These are phyloP conservation scores for Hipparchia sbordonii DNA, from an alignment of 2,888 invertebrate species.

Conservation along the genomic window DNA sequence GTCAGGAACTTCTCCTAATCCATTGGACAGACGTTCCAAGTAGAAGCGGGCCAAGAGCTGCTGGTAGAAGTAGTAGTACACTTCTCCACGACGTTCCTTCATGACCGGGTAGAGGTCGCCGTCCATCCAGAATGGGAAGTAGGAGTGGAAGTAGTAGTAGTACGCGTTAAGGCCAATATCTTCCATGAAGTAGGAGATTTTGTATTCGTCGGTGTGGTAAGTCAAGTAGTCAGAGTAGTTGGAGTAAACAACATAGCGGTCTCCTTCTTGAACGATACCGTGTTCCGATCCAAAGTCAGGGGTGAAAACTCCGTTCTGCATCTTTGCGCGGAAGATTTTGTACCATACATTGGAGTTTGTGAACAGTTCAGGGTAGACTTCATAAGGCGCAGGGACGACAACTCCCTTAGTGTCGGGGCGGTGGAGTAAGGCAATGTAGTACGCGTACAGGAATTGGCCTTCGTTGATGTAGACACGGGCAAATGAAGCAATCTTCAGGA, in stretches of 20 bases:
- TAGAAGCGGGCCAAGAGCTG: constrained; percentile 87
- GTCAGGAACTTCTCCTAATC: constrained; percentile 83
- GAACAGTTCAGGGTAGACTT: constrained; percentile 86
- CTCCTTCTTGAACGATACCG: constrained; percentile 67
- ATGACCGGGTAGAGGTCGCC: constrained; percentile 71
- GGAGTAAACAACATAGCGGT: constrained; percentile 77
- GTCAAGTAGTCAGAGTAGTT: constrained; percentile 82
- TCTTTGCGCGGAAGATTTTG: constrained; percentile 69
- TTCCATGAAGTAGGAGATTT: constrained; percentile 86
- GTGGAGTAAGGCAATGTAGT: constrained; percentile 83
- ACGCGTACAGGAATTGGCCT: constrained; percentile 84
- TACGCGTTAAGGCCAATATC: constrained; percentile 86
- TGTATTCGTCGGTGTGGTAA: constrained; percentile 82
- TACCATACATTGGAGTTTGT: constrained; percentile 82
- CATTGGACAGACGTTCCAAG: constrained; percentile 86
- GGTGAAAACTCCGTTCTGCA: constrained; percentile 58
- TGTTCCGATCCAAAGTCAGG: constrained; percentile 58
- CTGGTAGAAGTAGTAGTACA: constrained; percentile 86
- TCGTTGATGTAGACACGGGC: constrained; percentile 84
- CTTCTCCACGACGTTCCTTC: constrained; percentile 85
- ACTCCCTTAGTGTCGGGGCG: constrained; percentile 82
- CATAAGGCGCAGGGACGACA: constrained; percentile 86
- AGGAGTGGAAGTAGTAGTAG: constrained; percentile 85
- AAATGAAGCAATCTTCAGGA: constrained; percentile 83
- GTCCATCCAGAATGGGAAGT: constrained; percentile 85